Conservation (phyloP, 64 coral and sea anemone species). For the Montipora efflorescens region DNA sequence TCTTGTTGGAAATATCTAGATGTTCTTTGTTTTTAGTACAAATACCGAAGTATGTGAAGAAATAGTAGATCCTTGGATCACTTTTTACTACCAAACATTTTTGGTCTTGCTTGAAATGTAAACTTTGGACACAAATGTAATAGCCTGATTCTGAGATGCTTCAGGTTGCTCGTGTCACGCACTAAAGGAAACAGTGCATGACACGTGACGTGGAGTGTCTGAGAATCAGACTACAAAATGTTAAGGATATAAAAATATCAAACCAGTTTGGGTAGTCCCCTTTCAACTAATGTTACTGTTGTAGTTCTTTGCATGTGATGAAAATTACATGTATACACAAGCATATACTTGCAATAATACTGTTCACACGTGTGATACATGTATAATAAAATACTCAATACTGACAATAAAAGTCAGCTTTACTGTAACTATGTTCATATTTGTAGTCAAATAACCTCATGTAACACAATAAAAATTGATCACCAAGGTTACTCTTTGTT, state of each 20-base stretch:
- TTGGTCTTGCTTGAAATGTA: constrained; percentile 11
- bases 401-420: constrained; percentile 19
- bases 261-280: constrained; percentile 15
- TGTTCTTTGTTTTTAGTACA: background rate
- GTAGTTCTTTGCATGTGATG: constrained; percentile 23
- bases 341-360: background rate
- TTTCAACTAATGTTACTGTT: constrained; percentile 7
- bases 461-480: constrained; percentile 24
- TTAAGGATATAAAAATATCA: constrained; percentile 1
- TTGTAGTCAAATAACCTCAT: background rate
- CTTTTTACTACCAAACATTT: background rate
- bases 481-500: constrained; percentile 20
- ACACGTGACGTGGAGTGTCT: background rate
- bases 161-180: background rate
- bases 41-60: background rate
- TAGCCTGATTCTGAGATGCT: background rate
- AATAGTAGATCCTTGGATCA: background rate
- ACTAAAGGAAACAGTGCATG: constrained; percentile 1
- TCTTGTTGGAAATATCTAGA: constrained; percentile 3
- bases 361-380: background rate
- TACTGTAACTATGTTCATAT: constrained; percentile 3
- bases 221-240: background rate
- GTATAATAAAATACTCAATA: constrained; percentile 17
- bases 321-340: background rate
- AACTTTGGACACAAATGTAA: constrained; percentile 6